phyloP scores from a whole-genome alignment of 2,797 vertebrate species.

The Falco peregrinus region DNA sequence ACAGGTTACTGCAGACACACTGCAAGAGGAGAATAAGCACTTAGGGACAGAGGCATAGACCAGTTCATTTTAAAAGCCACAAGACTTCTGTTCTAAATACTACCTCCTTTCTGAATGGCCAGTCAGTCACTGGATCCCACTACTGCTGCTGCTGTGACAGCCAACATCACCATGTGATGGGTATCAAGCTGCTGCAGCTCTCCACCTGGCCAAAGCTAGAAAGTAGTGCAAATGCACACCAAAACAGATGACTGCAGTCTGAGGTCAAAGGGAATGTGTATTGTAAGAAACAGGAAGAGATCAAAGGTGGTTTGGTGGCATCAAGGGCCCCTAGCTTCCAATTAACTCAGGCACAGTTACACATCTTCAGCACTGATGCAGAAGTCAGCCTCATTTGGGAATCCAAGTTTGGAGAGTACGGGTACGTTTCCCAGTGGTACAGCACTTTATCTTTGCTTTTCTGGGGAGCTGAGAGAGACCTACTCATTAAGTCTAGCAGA shows the following conservation, averaged over 20 bases:
- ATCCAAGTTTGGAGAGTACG: accelerated
- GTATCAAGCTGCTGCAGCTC: neutral
- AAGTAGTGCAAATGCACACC: neutral
- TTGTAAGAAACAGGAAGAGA: neutral
- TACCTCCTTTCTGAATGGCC: accelerated
- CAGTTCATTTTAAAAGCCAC: neutral
- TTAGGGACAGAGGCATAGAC: accelerated
- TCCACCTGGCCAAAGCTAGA: neutral
- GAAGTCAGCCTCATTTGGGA: neutral
- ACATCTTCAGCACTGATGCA: neutral
- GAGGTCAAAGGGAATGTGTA: accelerated
- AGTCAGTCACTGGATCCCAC: neutral
- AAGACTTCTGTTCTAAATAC: accelerated
- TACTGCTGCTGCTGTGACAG: neutral
- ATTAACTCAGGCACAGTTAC: neutral
- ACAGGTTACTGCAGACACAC: neutral
- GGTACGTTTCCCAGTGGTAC: neutral
- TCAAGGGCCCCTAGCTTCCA: neutral
- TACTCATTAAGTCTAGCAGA: neutral
- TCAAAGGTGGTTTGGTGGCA: neutral
- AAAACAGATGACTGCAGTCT: accelerated
- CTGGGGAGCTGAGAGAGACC: neutral
- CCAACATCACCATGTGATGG: accelerated
- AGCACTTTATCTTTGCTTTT: neutral
- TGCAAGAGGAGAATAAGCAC: neutral